phyloP scores from a whole-genome alignment of 2,797 vertebrate genomes.

The Mustela erminea region DNA sequence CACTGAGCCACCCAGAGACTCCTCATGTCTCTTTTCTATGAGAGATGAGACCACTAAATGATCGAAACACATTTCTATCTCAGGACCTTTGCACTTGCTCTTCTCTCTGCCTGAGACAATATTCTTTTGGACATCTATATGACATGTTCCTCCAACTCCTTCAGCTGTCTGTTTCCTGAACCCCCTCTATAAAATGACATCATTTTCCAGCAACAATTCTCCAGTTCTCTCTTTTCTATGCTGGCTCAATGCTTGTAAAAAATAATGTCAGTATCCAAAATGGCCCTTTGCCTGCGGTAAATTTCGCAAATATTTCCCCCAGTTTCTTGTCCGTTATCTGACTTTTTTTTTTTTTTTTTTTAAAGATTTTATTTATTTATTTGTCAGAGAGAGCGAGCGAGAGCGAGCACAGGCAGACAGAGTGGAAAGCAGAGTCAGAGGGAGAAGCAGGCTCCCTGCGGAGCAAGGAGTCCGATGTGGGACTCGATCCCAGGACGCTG shows the following conservation, averaged over 20 bases:
- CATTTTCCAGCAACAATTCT: neutral
- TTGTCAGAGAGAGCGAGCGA: too few species aligned
- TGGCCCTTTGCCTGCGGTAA: neutral
- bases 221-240: neutral
- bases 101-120: neutral
- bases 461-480: too few species aligned
- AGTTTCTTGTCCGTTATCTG: constrained; percentile 9
- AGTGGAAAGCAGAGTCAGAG: too few species aligned
- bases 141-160: neutral
- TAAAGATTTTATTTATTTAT: too few species aligned
- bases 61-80: neutral
- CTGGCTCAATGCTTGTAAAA: neutral
- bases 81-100: neutral
- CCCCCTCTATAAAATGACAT: neutral
- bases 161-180: neutral
- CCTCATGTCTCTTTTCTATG: too few species aligned
- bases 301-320: constrained; percentile 28
- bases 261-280: neutral
- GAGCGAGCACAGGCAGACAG: too few species aligned
- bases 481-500: too few species aligned
- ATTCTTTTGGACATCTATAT: neutral
- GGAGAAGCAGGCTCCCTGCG: too few species aligned
- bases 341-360: too few species aligned
- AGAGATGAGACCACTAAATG: too few species aligned
- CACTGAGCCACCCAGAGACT: too few species aligned